A percentile compares a stretch with the other conserved stretches of the same genome.
Evolutionary conservation across 2,888 invertebrate species (phyloP).

Genomic region (Syritta pipiens): DNA sequence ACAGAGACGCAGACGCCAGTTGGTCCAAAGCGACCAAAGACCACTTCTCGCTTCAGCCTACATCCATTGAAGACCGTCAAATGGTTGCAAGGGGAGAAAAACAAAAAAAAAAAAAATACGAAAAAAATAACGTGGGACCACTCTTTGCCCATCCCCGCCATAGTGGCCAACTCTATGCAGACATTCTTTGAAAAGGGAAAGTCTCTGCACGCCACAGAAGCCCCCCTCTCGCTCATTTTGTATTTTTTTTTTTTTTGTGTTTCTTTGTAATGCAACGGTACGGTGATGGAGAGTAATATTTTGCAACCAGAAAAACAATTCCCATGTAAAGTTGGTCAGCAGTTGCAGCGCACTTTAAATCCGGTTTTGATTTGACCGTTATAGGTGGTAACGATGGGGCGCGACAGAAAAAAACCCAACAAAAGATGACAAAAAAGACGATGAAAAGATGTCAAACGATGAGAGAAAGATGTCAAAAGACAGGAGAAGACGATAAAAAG

Average conservation of each 20-base stretch:
- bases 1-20: too few species aligned
- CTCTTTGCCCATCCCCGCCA: not conserved
- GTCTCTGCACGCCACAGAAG: conserved; percentile 7
- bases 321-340: conserved; percentile 42
- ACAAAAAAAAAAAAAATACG: not conserved
- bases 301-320: conserved; percentile 30
- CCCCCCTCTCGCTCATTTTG: not conserved
- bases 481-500: too few species aligned
- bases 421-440: too few species aligned
- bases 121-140: not conserved
- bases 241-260: not conserved
- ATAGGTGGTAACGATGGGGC: too few species aligned
- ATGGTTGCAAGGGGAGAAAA: not conserved
- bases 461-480: too few species aligned
- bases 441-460: not conserved
- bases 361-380: conserved; percentile 4
- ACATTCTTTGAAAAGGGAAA: conserved; percentile 59
- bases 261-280: conserved; percentile 47
- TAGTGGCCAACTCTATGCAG: conserved; percentile 19
- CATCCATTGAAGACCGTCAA: not conserved
- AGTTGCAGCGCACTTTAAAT: conserved; percentile 27
- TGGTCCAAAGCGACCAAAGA: too few species aligned
- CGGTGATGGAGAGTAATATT: conserved; percentile 30
- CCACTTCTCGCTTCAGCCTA: too few species aligned
- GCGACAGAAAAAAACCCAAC: too few species aligned